phyloP scores from a whole-genome alignment of 2,888 invertebrate species.

The Opisthograptis luteolata region DNA sequence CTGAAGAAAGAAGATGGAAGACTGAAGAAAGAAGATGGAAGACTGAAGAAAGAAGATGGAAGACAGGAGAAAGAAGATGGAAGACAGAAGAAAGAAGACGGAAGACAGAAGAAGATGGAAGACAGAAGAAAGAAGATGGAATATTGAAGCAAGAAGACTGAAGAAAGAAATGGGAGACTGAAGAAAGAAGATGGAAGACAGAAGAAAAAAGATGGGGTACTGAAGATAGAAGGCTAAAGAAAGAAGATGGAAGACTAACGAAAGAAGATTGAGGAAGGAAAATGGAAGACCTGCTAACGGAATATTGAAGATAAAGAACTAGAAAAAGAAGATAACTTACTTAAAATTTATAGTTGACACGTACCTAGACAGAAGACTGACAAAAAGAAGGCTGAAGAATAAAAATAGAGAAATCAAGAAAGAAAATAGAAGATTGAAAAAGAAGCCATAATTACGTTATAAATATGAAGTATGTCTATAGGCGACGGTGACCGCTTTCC shows the following conservation, averaged over 20 bases:
- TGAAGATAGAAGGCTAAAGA: slow-evolving; percentile 1
- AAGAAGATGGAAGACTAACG: slow-evolving; percentile 4
- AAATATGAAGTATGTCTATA: too few relatives aligned
- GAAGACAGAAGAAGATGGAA: slow-evolving; percentile 5
- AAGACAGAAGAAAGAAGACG: slow-evolving; percentile 2
- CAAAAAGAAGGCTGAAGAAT: neutral
- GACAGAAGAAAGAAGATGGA: neutral
- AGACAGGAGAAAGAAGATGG: slow-evolving; percentile 10
- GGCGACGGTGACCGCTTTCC: too few relatives aligned
- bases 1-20: slow-evolving; percentile 1
- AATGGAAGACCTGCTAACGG: slow-evolving; percentile 2
- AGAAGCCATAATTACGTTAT: too few relatives aligned
- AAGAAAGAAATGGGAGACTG: slow-evolving; percentile 11
- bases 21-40: slow-evolving; percentile 18
- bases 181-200: slow-evolving; percentile 5
- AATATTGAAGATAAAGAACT: slow-evolving; percentile 6
- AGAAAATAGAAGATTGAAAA: slow-evolving; percentile 3
- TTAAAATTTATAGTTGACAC: too few relatives aligned
- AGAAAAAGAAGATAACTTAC: slow-evolving; percentile 3
- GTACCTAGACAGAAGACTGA: neutral
- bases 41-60: slow-evolving; percentile 10
- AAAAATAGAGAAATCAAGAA: neutral
- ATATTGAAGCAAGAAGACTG: neutral
- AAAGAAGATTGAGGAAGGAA: slow-evolving; percentile 1
- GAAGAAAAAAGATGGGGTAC: neutral